A percentile compares a stretch with the other conserved stretches of the same genome.
These are phyloP conservation scores for Eupithecia insigniata DNA, from an alignment of 2,888 invertebrate genomes.

Conservation along the genomic window DNA sequence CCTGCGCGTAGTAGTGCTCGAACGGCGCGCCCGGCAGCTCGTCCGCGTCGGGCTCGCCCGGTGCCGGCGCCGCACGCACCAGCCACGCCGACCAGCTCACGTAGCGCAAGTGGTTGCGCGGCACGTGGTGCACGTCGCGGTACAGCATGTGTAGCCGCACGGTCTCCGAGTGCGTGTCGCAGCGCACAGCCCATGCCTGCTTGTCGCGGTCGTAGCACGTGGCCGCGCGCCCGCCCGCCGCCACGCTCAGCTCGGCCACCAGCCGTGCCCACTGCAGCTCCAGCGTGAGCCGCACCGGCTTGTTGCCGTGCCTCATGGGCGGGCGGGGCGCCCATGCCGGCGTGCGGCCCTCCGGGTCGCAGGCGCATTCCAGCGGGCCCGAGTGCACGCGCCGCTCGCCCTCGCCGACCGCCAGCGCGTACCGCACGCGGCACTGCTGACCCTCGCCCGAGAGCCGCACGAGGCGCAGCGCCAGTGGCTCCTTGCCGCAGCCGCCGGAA, in stretches of 20 bases:
- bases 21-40: constrained; percentile 89
- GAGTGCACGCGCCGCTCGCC: constrained; percentile 87
- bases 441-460: constrained; percentile 92
- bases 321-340: constrained; percentile 88
- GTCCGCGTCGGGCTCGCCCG: constrained; percentile 86
- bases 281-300: constrained; percentile 87
- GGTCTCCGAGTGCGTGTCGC: constrained; percentile 90
- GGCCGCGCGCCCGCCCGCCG: constrained; percentile 84
- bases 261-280: constrained; percentile 90
- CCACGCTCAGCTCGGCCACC: constrained; percentile 80
- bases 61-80: constrained; percentile 78
- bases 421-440: constrained; percentile 90
- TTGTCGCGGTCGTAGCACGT: constrained; percentile 92
- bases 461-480: constrained; percentile 83
- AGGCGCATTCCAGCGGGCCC: constrained; percentile 88
- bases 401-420: constrained; percentile 88
- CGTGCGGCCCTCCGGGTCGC: constrained; percentile 88
- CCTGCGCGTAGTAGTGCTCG: constrained; percentile 92
- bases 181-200: constrained; percentile 90
- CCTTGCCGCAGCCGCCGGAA: constrained; percentile 85
- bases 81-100: constrained; percentile 90
- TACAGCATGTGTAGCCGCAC: constrained; percentile 90
- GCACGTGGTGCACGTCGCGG: constrained; percentile 90
- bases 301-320: constrained; percentile 85
- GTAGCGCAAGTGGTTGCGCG: constrained; percentile 88